Evolutionary conservation across 2,888 invertebrate species (phyloP).

Genomic region (Latrodectus elegans): DNA sequence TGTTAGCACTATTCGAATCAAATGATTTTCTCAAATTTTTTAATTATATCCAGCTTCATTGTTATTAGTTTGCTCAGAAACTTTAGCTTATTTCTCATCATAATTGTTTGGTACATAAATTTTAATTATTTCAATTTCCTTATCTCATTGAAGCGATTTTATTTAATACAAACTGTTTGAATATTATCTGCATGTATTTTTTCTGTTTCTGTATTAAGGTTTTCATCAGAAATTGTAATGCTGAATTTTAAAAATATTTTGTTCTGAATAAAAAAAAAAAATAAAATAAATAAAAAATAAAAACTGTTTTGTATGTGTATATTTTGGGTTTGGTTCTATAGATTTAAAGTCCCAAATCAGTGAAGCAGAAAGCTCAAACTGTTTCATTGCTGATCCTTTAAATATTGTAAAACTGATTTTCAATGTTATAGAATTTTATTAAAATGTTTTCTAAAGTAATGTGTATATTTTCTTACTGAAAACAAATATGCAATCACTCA

Average conservation of each 20-base stretch:
- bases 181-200: neutral
- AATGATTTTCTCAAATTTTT: too few relatives aligned
- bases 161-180: neutral
- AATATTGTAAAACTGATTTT: slow-evolving; percentile 33
- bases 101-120: too few relatives aligned
- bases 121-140: too few relatives aligned
- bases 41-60: too few relatives aligned
- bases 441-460: slow-evolving; percentile 25
- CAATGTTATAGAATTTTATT: slow-evolving; percentile 35
- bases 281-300: neutral
- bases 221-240: slow-evolving; percentile 9
- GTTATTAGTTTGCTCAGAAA: too few relatives aligned
- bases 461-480: neutral
- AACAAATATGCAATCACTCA: too few relatives aligned
- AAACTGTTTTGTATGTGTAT: neutral
- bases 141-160: neutral
- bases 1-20: too few relatives aligned
- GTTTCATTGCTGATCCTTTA: slow-evolving; percentile 1
- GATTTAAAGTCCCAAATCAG: neutral
- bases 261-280: neutral
- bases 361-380: slow-evolving; percentile 7
- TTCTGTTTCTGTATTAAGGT: neutral
- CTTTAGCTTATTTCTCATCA: too few relatives aligned
- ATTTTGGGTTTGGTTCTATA: neutral
- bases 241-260: slow-evolving; percentile 3